A percentile compares a stretch with the other conserved stretches of the same genome.
Evolutionary conservation across 2,113 vertebrate genomes (phyloP).

Genomic region (Tinamus guttatus): DNA sequence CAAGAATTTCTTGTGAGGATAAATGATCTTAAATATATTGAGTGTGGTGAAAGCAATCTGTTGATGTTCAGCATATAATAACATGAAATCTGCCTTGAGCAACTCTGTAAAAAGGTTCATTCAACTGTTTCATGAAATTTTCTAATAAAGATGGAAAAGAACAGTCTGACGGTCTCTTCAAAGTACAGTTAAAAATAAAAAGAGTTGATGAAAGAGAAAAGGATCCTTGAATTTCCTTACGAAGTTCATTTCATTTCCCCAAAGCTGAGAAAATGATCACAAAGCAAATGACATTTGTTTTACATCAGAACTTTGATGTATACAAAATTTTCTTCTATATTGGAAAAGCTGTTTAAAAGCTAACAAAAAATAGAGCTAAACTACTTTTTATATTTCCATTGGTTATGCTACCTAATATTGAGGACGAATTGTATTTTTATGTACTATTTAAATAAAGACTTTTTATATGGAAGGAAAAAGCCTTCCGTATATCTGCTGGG

Average conservation of each 20-base stretch:
- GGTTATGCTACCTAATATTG: background rate
- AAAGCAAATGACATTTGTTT: background rate
- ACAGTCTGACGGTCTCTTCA: background rate
- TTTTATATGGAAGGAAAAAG: background rate
- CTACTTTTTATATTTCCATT: background rate
- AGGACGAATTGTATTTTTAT: background rate
- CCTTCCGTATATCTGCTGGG: background rate
- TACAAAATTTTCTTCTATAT: background rate
- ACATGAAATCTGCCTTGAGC: background rate
- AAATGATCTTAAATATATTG: background rate
- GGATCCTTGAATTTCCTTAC: background rate
- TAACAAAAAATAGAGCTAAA: background rate
- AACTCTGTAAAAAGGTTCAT: background rate
- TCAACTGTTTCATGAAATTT: conserved; percentile 25
- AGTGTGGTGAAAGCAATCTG: background rate
- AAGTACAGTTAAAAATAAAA: background rate
- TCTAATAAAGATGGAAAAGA: background rate
- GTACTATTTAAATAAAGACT: background rate
- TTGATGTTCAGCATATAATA: background rate
- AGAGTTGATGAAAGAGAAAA: background rate
- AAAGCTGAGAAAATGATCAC: background rate
- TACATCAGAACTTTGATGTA: background rate
- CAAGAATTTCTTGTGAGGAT: background rate
- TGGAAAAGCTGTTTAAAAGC: background rate
- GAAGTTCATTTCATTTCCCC: background rate